These are phyloP conservation scores for Ylistrum balloti DNA, from an alignment of 1,140 invertebrate genomes.

Conservation along the genomic window DNA sequence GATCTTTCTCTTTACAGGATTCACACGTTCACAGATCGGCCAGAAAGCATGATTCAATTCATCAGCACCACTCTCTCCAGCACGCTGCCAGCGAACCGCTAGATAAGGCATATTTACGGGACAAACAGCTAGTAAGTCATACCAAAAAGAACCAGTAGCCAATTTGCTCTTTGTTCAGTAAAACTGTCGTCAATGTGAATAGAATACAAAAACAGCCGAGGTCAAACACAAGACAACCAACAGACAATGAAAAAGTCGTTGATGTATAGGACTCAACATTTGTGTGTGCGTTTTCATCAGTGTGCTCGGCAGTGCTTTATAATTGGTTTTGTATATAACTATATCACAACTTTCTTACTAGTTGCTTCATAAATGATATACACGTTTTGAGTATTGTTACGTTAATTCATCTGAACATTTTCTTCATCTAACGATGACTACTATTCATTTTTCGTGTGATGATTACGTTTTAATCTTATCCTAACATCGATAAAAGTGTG, in stretches of 20 bases:
- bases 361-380: too few species aligned
- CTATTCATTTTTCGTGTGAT: too few species aligned
- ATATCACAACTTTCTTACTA: too few species aligned
- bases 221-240: neutral
- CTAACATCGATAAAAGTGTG: too few species aligned
- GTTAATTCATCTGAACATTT: too few species aligned
- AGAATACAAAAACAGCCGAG: neutral
- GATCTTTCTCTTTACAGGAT: neutral
- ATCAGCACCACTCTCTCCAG: neutral
- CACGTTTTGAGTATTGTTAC: too few species aligned
- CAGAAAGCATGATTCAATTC: neutral
- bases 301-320: too few species aligned
- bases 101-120: slow-evolving; percentile 33
- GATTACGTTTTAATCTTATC: too few species aligned
- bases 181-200: neutral
- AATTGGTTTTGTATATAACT: too few species aligned
- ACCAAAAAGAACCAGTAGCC: neutral
- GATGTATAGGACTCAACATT: too few species aligned
- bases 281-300: neutral
- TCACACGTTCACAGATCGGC: slow-evolving; percentile 30
- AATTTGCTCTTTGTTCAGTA: slow-evolving; percentile 10
- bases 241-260: too few species aligned
- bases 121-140: neutral
- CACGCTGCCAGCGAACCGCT: neutral
- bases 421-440: too few species aligned